Evolutionary conservation across 2,888 invertebrate species (phyloP).

Genomic region (Nomada hirtipes): DNA sequence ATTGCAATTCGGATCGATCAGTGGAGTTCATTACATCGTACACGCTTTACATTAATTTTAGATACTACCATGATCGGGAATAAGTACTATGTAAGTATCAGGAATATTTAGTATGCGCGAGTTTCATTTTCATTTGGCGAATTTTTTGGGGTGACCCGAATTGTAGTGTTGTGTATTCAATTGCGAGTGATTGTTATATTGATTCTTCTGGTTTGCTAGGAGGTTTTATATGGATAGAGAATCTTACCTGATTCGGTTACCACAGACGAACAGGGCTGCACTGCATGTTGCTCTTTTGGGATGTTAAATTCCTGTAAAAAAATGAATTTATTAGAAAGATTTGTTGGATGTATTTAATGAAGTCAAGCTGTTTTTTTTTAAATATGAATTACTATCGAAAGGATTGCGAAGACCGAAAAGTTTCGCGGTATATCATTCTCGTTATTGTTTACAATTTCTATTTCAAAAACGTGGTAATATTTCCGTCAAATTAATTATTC

Average conservation of each 20-base stretch:
- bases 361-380: too few species aligned
- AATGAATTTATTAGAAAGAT: not conserved
- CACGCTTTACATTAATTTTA: too few species aligned
- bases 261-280: constrained; percentile 85
- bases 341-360: too few species aligned
- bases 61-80: too few species aligned
- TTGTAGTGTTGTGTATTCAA: too few species aligned
- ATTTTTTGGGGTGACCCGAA: too few species aligned
- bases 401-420: too few species aligned
- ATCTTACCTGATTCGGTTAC: constrained; percentile 78
- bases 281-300: constrained; percentile 88
- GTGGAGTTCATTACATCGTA: too few species aligned
- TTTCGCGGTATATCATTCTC: not conserved
- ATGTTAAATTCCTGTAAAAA: constrained; percentile 88
- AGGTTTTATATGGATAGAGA: not conserved
- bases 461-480: not conserved
- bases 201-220: not conserved
- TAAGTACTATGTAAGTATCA: too few species aligned
- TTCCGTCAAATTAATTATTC: not conserved
- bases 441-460: not conserved
- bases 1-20: constrained; percentile 6
- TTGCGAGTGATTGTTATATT: not conserved
- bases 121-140: too few species aligned
- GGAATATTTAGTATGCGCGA: too few species aligned
- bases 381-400: too few species aligned